Conservation (phyloP, 2,888 invertebrate genomes). For the Notodonta ziczac region DNA sequence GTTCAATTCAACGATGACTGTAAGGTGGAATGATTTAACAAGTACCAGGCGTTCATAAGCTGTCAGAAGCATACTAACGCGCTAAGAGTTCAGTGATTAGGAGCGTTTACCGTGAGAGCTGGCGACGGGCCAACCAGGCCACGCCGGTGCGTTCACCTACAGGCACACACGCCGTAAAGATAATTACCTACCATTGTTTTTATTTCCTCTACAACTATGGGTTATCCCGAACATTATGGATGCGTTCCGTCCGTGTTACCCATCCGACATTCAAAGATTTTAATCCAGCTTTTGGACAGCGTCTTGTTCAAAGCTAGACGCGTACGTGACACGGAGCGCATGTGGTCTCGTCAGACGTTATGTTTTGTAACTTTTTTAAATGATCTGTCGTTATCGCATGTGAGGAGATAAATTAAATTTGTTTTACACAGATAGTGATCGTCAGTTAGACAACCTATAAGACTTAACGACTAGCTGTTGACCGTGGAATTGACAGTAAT, state of each 20-base stretch:
- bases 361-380: constrained; percentile 19
- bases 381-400: constrained; percentile 23
- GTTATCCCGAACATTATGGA: constrained; percentile 50
- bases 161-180: constrained; percentile 54
- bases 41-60: constrained; percentile 77
- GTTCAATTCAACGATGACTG: constrained; percentile 37
- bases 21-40: constrained; percentile 56
- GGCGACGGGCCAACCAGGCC: constrained; percentile 79
- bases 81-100: constrained; percentile 74
- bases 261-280: not conserved
- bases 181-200: constrained; percentile 70
- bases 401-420: constrained; percentile 18
- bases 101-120: constrained; percentile 79
- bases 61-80: constrained; percentile 73
- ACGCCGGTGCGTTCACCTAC: constrained; percentile 78
- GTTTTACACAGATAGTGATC: constrained; percentile 6
- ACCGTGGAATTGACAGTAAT: too few relatives aligned
- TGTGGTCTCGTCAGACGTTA: constrained; percentile 22
- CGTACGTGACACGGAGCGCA: constrained; percentile 18
- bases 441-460: not conserved
- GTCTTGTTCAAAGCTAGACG: not conserved
- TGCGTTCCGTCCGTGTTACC: constrained; percentile 1
- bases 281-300: not conserved
- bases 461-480: too few relatives aligned
- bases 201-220: constrained; percentile 55